A percentile compares a stretch with the other conserved stretches of the same genome.
Evolutionary conservation across 2,888 invertebrate genomes (phyloP).

Genomic region (Operophtera brumata): DNA sequence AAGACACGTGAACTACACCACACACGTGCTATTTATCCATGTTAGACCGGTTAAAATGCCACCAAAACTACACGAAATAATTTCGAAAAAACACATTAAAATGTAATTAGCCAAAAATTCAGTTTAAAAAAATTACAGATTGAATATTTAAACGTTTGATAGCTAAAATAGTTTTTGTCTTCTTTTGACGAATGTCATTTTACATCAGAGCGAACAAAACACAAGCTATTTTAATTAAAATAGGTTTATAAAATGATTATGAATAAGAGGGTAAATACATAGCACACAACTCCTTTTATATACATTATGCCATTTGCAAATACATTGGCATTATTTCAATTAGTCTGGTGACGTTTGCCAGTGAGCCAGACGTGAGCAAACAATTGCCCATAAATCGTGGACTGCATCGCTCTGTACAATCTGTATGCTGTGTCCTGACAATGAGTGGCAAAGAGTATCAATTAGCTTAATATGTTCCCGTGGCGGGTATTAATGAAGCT

Average conservation of each 20-base stretch:
- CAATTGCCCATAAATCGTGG: slow-evolving; percentile 31
- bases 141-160: too few species aligned
- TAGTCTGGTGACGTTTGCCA: slow-evolving; percentile 6
- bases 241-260: neutral
- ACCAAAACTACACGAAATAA: too few species aligned
- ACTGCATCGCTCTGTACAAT: neutral
- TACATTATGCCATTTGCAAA: slow-evolving; percentile 4
- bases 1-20: too few species aligned
- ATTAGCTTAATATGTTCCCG: slow-evolving; percentile 2
- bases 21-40: too few species aligned
- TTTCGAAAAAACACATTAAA: too few species aligned
- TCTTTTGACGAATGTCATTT: too few species aligned
- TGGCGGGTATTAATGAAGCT: neutral
- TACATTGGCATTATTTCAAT: slow-evolving; percentile 14
- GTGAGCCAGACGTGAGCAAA: slow-evolving; percentile 16
- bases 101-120: too few species aligned
- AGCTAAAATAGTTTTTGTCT: too few species aligned
- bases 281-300: neutral
- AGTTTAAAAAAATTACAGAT: too few species aligned
- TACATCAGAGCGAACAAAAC: too few species aligned
- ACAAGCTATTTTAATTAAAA: too few species aligned
- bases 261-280: neutral
- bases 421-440: slow-evolving; percentile 1
- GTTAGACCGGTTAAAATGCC: too few species aligned
- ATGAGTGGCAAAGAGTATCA: slow-evolving; percentile 8